phyloP scores from a whole-genome alignment of 2,888 invertebrate genomes.

The Biston stratarius region DNA sequence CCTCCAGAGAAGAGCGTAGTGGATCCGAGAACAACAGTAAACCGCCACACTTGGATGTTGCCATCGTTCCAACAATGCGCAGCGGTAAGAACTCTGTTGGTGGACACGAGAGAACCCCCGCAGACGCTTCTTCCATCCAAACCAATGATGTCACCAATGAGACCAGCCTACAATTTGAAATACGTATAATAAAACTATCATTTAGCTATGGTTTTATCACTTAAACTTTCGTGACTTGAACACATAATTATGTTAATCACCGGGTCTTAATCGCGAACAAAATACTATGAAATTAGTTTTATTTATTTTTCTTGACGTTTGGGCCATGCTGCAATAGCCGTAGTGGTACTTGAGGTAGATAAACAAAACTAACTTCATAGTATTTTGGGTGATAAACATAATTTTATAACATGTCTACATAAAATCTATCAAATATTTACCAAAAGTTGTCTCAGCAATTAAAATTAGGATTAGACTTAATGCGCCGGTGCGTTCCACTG shows the following conservation, averaged over 20 bases:
- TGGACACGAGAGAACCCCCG: slow-evolving; percentile 62
- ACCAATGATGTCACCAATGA: slow-evolving; percentile 49
- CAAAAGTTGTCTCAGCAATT: too few species aligned
- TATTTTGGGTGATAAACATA: too few species aligned
- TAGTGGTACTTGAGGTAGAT: too few species aligned
- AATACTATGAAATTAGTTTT: too few species aligned
- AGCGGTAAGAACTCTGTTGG: slow-evolving; percentile 56
- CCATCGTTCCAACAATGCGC: slow-evolving; percentile 72
- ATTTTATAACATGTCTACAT: too few species aligned
- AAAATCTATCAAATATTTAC: too few species aligned
- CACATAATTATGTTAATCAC: too few species aligned
- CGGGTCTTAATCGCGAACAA: background rate
- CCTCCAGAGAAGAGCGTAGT: slow-evolving; percentile 62
- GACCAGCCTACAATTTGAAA: slow-evolving; percentile 50
- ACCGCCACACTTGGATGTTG: slow-evolving; percentile 54
- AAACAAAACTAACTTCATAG: too few species aligned
- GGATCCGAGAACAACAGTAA: slow-evolving; percentile 67
- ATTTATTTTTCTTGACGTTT: too few species aligned
- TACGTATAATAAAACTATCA: background rate
- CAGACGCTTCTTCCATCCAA: slow-evolving; percentile 54
- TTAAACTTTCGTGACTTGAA: too few species aligned
- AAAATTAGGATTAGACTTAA: too few species aligned
- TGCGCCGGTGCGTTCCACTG: too few species aligned
- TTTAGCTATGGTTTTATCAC: background rate
- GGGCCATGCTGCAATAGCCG: background rate